These are phyloP conservation scores for Papilio polyxenes DNA, from an alignment of 1,140 invertebrate genomes.

Conservation along the genomic window DNA sequence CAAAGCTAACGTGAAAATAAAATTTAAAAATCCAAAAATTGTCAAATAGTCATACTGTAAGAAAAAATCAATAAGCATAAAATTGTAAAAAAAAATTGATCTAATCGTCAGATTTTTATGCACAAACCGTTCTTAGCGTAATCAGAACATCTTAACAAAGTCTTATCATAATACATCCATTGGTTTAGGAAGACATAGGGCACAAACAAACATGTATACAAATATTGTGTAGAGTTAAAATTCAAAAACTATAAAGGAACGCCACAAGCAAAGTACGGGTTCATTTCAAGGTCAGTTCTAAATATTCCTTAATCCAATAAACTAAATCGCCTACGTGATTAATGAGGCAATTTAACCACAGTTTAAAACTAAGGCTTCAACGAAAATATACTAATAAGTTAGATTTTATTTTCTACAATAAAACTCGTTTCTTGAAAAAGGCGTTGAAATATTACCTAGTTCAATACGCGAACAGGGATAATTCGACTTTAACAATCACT, in stretches of 20 bases:
- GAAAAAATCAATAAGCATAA: too few species aligned
- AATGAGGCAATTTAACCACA: not conserved
- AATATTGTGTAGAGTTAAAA: too few species aligned
- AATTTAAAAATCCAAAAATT: not conserved
- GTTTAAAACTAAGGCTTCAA: not conserved
- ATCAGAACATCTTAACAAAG: too few species aligned
- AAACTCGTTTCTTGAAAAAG: not conserved
- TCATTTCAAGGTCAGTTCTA: not conserved
- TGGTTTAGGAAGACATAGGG: too few species aligned
- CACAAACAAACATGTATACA: too few species aligned
- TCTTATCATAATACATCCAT: too few species aligned
- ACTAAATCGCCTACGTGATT: not conserved
- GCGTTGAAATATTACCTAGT: not conserved
- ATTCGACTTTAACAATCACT: not conserved
- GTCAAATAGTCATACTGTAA: not conserved
- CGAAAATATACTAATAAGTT: not conserved
- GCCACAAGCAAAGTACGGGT: not conserved
- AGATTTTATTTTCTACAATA: not conserved
- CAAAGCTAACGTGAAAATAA: not conserved
- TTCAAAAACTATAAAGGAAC: not conserved
- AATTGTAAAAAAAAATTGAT: too few species aligned
- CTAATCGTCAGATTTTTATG: too few species aligned
- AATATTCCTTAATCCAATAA: conserved; percentile 8
- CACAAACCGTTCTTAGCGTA: too few species aligned
- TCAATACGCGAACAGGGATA: not conserved